Conservation (phyloP, 2,113 vertebrate species). For the Nothobranchius kuhntae region DNA sequence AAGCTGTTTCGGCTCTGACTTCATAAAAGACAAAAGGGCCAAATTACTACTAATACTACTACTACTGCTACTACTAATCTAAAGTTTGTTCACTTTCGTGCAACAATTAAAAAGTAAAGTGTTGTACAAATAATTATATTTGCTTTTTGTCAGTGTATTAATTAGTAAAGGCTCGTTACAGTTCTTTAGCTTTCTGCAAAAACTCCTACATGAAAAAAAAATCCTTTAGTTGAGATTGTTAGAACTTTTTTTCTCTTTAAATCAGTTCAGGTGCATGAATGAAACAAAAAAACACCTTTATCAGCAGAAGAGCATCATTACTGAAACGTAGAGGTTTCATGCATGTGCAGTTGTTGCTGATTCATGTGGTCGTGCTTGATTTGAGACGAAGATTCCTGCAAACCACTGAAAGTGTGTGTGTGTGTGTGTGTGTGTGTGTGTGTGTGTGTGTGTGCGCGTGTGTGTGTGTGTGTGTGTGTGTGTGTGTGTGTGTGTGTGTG, state of each 20-base stretch:
- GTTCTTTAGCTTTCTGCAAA: slow-evolving; percentile 2
- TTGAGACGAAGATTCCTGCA: slow-evolving; percentile 4
- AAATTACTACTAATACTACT: too few relatives aligned
- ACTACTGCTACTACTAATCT: too few relatives aligned
- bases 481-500: slow-evolving; percentile 10
- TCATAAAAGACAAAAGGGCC: too few relatives aligned
- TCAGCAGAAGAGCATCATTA: slow-evolving; percentile 41
- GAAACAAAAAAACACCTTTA: slow-evolving; percentile 44
- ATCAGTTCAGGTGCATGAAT: too few relatives aligned
- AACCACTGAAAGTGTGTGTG: neutral
- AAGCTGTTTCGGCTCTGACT: too few relatives aligned
- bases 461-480: slow-evolving; percentile 1
- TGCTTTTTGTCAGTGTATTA: neutral
- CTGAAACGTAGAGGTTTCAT: slow-evolving; percentile 38
- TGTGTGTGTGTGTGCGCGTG: neutral
- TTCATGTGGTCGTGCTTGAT: slow-evolving; percentile 15
- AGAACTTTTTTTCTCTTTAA: slow-evolving; percentile 8
- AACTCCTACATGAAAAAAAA: neutral
- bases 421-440: slow-evolving; percentile 1
- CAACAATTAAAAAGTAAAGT: slow-evolving; percentile 7
- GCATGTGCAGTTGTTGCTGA: slow-evolving; percentile 3
- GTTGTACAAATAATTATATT: neutral
- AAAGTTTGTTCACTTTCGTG: neutral
- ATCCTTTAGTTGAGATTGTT: too few relatives aligned
- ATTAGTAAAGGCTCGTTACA: neutral